A percentile compares a stretch with the other conserved stretches of the same genome.
phyloP scores from a whole-genome alignment of 2,113 vertebrate genomes.

The Spermophilus dauricus region DNA sequence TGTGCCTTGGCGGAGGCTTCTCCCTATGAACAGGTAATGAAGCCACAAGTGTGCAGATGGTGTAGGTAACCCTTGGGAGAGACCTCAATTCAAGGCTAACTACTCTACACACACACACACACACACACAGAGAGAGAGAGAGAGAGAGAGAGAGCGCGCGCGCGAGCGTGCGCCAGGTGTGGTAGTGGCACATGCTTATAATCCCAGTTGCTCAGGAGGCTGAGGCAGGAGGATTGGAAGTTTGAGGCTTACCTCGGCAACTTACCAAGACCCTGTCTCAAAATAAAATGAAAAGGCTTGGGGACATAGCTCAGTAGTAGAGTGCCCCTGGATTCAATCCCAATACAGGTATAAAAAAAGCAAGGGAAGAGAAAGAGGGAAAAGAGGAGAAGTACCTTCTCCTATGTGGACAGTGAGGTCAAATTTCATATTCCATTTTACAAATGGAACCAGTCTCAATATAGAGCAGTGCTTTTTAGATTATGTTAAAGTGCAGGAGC shows the following conservation, averaged over 20 bases:
- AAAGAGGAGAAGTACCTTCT: not conserved
- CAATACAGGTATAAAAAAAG: too few species aligned
- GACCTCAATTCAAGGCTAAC: conserved; percentile 58
- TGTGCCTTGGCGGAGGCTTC: conserved; percentile 57
- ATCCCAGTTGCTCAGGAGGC: too few species aligned
- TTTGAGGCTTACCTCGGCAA: not conserved
- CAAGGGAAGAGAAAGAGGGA: too few species aligned
- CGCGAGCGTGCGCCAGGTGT: too few species aligned
- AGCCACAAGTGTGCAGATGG: conserved; percentile 4
- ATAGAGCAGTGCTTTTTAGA: not conserved
- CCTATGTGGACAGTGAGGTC: not conserved
- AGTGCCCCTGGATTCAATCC: not conserved
- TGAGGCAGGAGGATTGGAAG: not conserved
- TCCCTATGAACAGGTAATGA: not conserved
- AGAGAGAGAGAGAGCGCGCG: too few species aligned
- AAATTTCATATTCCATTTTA: not conserved
- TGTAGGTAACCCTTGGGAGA: not conserved
- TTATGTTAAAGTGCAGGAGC: not conserved
- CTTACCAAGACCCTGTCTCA: not conserved
- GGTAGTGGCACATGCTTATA: too few species aligned
- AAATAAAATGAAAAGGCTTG: not conserved
- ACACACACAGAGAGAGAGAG: too few species aligned
- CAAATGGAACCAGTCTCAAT: not conserved
- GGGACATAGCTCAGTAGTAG: not conserved
- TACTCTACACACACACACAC: too few species aligned